These are phyloP conservation scores for Ormia ochracea DNA, from an alignment of 2,888 invertebrate genomes.

Conservation along the genomic window DNA sequence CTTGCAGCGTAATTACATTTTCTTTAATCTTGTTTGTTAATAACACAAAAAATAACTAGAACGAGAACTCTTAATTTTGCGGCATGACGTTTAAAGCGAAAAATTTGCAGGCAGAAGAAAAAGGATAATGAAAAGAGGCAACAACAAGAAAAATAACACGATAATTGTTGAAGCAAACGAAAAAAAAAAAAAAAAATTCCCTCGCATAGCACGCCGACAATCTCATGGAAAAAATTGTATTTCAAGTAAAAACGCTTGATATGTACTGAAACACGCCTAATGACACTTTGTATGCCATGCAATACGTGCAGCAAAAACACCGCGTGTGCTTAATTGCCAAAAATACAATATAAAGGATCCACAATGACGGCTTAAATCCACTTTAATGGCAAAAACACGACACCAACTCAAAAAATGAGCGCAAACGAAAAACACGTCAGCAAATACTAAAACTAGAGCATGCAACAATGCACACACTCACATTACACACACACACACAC, in stretches of 20 bases:
- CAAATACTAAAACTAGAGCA: constrained; percentile 52
- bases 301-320: constrained; percentile 69
- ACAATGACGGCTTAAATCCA: constrained; percentile 64
- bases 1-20: constrained; percentile 53
- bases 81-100: constrained; percentile 30
- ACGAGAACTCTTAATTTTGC: constrained; percentile 51
- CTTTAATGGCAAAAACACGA: constrained; percentile 59
- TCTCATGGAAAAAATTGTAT: constrained; percentile 1
- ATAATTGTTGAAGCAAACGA: constrained; percentile 51
- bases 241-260: constrained; percentile 55
- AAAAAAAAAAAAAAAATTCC: not conserved
- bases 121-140: constrained; percentile 42
- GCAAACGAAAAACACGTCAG: constrained; percentile 24
- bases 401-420: constrained; percentile 43
- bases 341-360: constrained; percentile 65
- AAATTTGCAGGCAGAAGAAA: not conserved
- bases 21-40: not conserved
- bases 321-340: constrained; percentile 75
- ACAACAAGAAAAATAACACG: constrained; percentile 50
- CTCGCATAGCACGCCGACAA: constrained; percentile 11
- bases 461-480: constrained; percentile 34
- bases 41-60: constrained; percentile 1
- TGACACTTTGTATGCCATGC: constrained; percentile 76
- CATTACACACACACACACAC: not conserved
- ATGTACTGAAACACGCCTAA: constrained; percentile 67